Evolutionary conservation across 2,113 vertebrate species (phyloP).

Genomic region (Dicaeum eximium): DNA sequence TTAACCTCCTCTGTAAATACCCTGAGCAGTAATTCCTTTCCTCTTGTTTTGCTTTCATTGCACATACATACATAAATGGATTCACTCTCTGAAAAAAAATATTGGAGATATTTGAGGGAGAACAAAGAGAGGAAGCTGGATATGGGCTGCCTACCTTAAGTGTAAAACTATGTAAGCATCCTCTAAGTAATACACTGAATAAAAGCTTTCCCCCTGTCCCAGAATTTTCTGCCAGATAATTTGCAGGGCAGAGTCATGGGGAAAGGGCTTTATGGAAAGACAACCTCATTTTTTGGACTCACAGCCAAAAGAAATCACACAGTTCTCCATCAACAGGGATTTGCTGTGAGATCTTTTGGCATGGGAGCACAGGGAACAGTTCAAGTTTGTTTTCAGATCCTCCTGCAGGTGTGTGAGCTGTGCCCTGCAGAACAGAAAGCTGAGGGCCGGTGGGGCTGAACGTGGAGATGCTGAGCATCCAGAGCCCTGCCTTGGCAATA

Average conservation of each 20-base stretch:
- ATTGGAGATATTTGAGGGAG: neutral
- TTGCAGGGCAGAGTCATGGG: neutral
- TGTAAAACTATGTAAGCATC: neutral
- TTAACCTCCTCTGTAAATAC: neutral
- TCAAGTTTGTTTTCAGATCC: neutral
- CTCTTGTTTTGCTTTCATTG: neutral
- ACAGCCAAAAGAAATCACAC: neutral
- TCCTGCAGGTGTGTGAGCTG: neutral
- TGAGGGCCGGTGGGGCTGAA: neutral
- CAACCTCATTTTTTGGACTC: neutral
- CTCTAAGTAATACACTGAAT: neutral
- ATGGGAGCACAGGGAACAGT: neutral
- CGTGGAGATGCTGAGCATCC: neutral
- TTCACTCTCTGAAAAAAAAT: neutral
- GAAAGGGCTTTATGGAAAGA: neutral
- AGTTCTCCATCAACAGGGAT: neutral
- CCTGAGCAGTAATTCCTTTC: neutral
- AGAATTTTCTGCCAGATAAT: neutral
- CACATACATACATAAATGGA: fast-evolving
- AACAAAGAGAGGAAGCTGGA: neutral
- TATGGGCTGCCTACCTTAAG: neutral
- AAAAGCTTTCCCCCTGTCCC: neutral
- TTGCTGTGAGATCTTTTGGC: neutral
- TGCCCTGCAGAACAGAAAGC: neutral
- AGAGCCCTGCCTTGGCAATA: neutral